Evolutionary conservation across 2,113 vertebrate genomes (phyloP).

Genomic region (Danionella cerebrum): DNA sequence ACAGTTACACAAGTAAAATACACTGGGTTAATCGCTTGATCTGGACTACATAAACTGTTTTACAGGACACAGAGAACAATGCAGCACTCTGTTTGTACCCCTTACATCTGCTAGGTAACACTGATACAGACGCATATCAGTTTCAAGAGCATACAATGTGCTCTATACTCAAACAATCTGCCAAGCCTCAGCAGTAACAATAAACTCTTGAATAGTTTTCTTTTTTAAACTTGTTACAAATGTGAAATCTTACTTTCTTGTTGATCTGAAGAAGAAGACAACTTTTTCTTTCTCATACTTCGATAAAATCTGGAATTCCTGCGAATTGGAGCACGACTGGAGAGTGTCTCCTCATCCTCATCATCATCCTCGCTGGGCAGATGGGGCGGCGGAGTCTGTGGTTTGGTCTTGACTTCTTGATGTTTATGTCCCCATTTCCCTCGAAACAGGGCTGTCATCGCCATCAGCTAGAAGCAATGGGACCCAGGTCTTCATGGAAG

Average conservation of each 20-base stretch:
- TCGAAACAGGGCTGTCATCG: conserved; percentile 55
- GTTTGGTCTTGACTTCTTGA: conserved; percentile 1
- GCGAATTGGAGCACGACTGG: conserved; percentile 47
- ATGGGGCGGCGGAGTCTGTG: neutral
- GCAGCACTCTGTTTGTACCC: neutral
- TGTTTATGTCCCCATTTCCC: conserved; percentile 54
- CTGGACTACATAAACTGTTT: neutral
- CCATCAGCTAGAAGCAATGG: neutral
- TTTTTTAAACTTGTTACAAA: neutral
- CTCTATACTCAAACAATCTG: neutral
- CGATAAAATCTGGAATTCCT: conserved; percentile 65
- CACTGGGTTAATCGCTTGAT: neutral
- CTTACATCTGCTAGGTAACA: neutral
- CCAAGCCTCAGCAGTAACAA: too few species aligned
- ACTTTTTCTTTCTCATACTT: conserved; percentile 63
- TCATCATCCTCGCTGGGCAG: conserved; percentile 42
- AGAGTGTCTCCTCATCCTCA: conserved; percentile 39
- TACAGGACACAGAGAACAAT: neutral
- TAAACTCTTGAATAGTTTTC: too few species aligned
- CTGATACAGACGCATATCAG: neutral
- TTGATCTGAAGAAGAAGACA: conserved; percentile 20
- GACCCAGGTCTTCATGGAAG: neutral
- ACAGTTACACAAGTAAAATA: neutral
- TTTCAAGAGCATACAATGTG: neutral
- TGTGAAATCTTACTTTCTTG: conserved; percentile 51